Evolutionary conservation across 2,888 invertebrate genomes (phyloP), one percentile per base, ranked within the genome.

Genomic region (Morpho deidamia): DNA sequence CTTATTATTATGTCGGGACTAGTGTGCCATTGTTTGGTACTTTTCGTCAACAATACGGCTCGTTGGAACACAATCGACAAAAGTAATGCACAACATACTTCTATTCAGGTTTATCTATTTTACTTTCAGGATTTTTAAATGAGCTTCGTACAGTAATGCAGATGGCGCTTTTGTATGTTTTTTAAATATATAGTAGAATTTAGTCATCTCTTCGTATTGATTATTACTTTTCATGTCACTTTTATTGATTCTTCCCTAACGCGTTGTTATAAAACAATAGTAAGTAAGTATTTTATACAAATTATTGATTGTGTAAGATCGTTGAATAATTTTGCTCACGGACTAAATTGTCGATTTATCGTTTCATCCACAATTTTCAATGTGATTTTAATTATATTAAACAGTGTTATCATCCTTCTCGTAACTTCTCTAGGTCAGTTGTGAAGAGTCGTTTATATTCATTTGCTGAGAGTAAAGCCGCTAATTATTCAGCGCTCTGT

Each of bases 1-100:
- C 52, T 59, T 59, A 59, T 55, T 56, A 59, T 56, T 48, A 44
- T 51, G 56, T 37, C 32, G 52, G 52, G 50, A 39, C 52, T 55
- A 52, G 53, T 55, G 55, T 54, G 51, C 55, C 42, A 56, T 61
- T 61, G 59, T 59, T 50, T 55, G 51, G 45, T 61, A 37, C 52
- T 52, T 59, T 52, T 59, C 55, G 59, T 55, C 52, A 55, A 59
- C 56, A 59, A 47, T 59, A 61, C 40, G 50, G 52, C 50, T 54
- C 56, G 51, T 52, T 53, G 41, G 50, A 48, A 51, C 54, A 59
- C 59, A 61, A 56, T 61, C 56, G 56, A 59, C 56, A 38, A 51
- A 51, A 48, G 51, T 54, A 49, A 54, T 54, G 44, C 53, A 47
- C 38, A 41, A 49, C 51, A 45, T 54, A 51, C 47, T 58, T 51